These are phyloP conservation scores for Thymelicus sylvestris DNA, from an alignment of 2,888 invertebrate species.

Conservation along the genomic window DNA sequence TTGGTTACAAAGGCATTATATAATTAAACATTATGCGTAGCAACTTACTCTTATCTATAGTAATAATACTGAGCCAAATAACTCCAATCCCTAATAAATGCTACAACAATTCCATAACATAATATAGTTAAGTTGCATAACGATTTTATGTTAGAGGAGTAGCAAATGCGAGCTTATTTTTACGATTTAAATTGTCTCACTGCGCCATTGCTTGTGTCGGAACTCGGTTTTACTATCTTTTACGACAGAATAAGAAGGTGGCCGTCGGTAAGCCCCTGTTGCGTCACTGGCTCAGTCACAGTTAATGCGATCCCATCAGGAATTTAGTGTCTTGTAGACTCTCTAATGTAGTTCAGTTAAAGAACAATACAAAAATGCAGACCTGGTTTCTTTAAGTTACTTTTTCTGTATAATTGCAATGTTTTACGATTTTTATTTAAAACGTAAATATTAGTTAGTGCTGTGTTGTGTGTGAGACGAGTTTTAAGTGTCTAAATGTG, in stretches of 20 bases:
- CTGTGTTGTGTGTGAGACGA: no score
- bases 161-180: constrained; percentile 7
- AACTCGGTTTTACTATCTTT: constrained; percentile 18
- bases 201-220: constrained; percentile 3
- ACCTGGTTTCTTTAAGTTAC: no score
- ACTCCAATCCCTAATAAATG: no score
- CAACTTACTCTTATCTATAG: no score
- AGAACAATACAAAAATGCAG: not conserved
- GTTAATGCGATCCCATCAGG: constrained; percentile 12
- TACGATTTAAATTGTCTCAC: constrained; percentile 7
- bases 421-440: no score
- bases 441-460: no score
- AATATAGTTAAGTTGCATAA: not conserved
- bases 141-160: not conserved
- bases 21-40: no score
- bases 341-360: not conserved
- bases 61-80: no score
- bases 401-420: no score
- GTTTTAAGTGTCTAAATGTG: no score
- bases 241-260: constrained; percentile 21
- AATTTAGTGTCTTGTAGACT: constrained; percentile 10
- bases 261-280: constrained; percentile 15
- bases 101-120: not conserved
- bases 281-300: constrained; percentile 24
- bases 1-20: no score